Conservation (phyloP, 1,140 invertebrate species). For the Drosophila yakuba region DNA sequence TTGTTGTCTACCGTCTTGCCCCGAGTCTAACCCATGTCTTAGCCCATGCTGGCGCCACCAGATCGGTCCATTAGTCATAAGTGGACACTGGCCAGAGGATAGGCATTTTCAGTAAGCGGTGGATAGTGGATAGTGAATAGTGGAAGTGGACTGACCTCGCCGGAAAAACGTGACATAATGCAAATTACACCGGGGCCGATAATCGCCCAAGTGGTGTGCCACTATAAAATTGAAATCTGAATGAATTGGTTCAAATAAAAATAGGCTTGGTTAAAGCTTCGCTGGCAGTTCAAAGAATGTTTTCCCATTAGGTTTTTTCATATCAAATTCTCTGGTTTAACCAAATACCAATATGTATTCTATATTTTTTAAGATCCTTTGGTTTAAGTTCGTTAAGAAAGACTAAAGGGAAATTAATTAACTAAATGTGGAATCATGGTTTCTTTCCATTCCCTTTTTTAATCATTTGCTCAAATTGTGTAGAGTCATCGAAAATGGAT, state of each 20-base stretch:
- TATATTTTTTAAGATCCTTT: background rate
- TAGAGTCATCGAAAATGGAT: background rate
- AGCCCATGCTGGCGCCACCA: constrained; percentile 51
- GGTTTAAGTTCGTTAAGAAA: no score
- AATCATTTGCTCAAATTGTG: background rate
- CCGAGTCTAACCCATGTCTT: constrained; percentile 14
- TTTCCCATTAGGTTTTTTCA: no score
- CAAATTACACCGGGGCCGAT: constrained; percentile 35
- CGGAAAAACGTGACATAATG: constrained; percentile 55
- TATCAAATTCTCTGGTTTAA: background rate
- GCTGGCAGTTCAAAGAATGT: background rate
- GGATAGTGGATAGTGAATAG: background rate
- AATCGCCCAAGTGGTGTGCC: constrained; percentile 28
- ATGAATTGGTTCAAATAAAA: background rate
- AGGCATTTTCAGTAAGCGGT: background rate
- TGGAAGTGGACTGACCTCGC: constrained; percentile 42
- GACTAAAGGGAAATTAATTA: background rate
- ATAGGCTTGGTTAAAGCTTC: background rate
- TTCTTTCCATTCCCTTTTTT: no score
- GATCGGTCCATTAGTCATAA: constrained; percentile 35
- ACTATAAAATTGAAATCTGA: constrained; percentile 2
- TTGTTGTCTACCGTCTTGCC: background rate
- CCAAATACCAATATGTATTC: no score
- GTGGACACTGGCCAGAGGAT: constrained; percentile 6
- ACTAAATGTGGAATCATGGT: background rate